These are phyloP conservation scores for Florisuga fusca DNA, from an alignment of 2,797 vertebrate genomes.

Conservation along the genomic window DNA sequence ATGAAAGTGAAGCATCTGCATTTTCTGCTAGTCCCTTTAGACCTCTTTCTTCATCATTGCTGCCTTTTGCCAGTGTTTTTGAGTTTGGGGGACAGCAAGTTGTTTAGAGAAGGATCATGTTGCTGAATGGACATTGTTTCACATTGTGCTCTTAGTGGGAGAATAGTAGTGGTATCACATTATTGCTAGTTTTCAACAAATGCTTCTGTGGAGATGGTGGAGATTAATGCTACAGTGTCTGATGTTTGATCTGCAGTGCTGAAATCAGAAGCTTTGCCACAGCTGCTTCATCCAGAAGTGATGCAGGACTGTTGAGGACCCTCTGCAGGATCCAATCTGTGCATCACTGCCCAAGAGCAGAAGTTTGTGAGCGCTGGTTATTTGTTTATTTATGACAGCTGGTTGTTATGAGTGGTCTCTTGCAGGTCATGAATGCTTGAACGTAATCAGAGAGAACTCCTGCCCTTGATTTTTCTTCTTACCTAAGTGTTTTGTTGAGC, in stretches of 20 bases:
- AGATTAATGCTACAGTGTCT: neutral
- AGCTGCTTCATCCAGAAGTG: neutral
- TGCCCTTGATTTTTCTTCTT: neutral
- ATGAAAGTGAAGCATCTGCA: neutral
- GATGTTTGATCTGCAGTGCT: slow-evolving; percentile 16
- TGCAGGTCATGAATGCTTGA: neutral
- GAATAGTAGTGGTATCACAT: neutral
- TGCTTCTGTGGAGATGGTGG: neutral
- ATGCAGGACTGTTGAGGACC: neutral
- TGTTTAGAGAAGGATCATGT: neutral
- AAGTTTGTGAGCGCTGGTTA: neutral
- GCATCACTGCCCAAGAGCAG: neutral
- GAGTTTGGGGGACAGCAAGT: neutral
- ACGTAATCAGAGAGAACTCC: neutral
- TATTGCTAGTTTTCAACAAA: neutral
- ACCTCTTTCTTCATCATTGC: neutral
- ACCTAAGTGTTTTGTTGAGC: neutral
- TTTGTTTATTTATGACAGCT: slow-evolving; percentile 7
- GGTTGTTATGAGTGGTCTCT: neutral
- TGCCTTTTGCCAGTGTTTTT: neutral
- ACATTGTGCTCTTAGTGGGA: neutral
- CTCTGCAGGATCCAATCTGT: neutral
- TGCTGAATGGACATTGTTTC: neutral
- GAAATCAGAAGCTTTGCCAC: slow-evolving; percentile 1
- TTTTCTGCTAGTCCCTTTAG: neutral